Conservation (phyloP, 2,113 vertebrate genomes). For the western clawed frog (Xenopus tropicalis) region DNA sequence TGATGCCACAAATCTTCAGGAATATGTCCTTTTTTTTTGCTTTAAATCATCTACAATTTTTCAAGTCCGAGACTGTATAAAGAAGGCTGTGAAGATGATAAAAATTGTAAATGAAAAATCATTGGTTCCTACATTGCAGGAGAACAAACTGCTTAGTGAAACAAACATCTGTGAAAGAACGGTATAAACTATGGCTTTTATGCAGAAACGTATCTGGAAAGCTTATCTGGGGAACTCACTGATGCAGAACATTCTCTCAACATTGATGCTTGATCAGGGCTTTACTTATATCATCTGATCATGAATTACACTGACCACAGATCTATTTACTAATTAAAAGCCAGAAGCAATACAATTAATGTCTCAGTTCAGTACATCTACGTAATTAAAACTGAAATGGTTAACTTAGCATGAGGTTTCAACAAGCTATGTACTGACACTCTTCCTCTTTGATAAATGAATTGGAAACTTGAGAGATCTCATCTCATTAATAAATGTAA, state of each 20-base stretch:
- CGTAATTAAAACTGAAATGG: constrained; percentile 31
- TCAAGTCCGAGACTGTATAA: too few species aligned
- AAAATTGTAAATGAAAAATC: too few species aligned
- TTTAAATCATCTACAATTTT: too few species aligned
- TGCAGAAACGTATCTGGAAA: constrained; percentile 17
- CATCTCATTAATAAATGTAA: constrained; percentile 26
- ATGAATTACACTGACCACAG: constrained; percentile 27
- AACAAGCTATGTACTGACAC: constrained; percentile 29
- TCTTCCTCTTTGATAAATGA: constrained; percentile 25
- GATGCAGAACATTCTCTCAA: constrained; percentile 32
- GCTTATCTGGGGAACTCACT: constrained; percentile 7
- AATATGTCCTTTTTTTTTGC: too few species aligned
- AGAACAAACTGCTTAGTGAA: too few species aligned
- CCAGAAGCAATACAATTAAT: constrained; percentile 5
- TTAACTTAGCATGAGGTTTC: constrained; percentile 28
- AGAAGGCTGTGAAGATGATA: too few species aligned
- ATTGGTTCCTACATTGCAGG: neutral
- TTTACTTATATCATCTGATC: constrained; percentile 12
- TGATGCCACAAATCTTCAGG: too few species aligned
- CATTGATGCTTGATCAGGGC: constrained; percentile 14
- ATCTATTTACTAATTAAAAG: constrained; percentile 32
- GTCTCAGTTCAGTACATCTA: constrained; percentile 13
- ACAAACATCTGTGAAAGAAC: too few species aligned
- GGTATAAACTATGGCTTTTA: constrained; percentile 3
- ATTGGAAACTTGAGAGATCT: constrained; percentile 26